phyloP scores from a whole-genome alignment of 2,888 invertebrate species.

The Cataglyphis livida region DNA sequence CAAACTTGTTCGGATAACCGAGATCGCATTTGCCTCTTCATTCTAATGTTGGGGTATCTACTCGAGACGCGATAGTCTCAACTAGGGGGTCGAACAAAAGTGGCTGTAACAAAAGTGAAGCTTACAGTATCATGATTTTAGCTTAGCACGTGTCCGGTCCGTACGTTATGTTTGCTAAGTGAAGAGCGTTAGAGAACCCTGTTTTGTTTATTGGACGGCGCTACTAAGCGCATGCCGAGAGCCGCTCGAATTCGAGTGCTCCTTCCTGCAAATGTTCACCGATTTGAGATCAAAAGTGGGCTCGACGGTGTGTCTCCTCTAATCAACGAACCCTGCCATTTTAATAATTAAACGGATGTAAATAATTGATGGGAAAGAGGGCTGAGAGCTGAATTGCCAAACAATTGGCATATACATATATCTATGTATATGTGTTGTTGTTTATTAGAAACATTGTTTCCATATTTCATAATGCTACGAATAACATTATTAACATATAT shows the following conservation, averaged over 20 bases:
- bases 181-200: constrained; percentile 79
- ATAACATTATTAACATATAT: constrained; percentile 5
- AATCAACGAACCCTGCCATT: constrained; percentile 53
- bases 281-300: constrained; percentile 61
- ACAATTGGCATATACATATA: not conserved
- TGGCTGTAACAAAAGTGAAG: constrained; percentile 78
- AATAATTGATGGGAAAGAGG: constrained; percentile 53
- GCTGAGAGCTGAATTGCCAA: not conserved
- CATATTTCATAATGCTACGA: not conserved
- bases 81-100: constrained; percentile 58
- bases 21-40: constrained; percentile 39
- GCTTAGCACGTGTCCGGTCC: constrained; percentile 82
- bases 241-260: constrained; percentile 63
- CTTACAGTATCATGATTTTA: constrained; percentile 84
- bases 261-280: constrained; percentile 52
- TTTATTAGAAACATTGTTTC: not conserved
- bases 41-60: constrained; percentile 50
- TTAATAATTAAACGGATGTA: constrained; percentile 71
- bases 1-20: not conserved
- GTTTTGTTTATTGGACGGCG: constrained; percentile 77
- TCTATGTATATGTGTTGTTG: not conserved
- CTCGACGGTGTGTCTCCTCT: constrained; percentile 53
- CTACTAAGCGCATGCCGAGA: constrained; percentile 76
- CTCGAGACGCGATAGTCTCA: constrained; percentile 74
- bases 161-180: constrained; percentile 81